Percentiles rank a stretch among this genome's conserved stretches.
These are phyloP conservation scores for Ginglymostoma cirratum DNA, from an alignment of 2,113 vertebrate species.

Conservation along the genomic window DNA sequence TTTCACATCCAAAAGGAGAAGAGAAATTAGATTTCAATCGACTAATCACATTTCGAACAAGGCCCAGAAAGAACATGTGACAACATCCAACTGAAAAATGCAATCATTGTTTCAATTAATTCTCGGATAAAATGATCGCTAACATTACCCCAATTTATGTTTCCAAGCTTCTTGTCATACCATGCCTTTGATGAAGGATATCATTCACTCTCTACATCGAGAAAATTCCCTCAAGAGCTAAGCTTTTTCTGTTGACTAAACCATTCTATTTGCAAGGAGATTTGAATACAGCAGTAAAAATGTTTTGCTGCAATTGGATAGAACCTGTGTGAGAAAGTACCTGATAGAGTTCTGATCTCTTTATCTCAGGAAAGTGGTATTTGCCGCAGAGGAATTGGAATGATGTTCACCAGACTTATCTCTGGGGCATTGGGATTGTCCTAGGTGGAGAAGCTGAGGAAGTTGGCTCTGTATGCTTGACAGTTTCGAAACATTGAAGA, in stretches of 20 bases:
- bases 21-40: not conserved
- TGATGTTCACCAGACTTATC: no score
- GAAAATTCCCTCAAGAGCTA: not conserved
- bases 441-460: no score
- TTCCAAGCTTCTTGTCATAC: no score
- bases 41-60: not conserved
- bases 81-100: not conserved
- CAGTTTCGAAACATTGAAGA: no score
- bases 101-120: not conserved
- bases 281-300: no score
- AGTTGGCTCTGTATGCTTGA: no score
- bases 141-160: not conserved
- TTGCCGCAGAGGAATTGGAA: no score
- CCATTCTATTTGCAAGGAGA: not conserved
- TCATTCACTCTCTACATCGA: not conserved
- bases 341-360: no score
- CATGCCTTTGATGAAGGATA: not conserved
- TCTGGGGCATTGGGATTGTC: no score
- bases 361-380: no score
- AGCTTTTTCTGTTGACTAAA: not conserved
- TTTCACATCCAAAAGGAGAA: not conserved
- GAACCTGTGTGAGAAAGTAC: no score
- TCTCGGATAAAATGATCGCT: not conserved
- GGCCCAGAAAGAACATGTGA: not conserved
- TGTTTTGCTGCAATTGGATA: no score